These are phyloP conservation scores for Denticeps clupeoides DNA, from an alignment of 2,797 vertebrate species.

Conservation along the genomic window DNA sequence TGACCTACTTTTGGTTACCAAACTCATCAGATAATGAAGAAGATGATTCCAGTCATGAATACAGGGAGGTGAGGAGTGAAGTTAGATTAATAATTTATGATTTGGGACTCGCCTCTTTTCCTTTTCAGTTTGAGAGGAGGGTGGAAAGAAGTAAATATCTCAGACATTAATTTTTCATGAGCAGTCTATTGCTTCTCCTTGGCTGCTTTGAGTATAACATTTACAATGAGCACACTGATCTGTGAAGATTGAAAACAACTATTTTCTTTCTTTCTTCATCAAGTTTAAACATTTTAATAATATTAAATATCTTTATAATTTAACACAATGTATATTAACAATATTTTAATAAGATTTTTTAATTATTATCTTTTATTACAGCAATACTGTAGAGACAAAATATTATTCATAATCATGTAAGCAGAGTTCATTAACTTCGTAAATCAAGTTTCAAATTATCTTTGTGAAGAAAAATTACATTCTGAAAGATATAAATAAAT, in stretches of 20 bases:
- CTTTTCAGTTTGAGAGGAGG: slow-evolving; percentile 21
- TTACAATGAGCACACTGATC: neutral
- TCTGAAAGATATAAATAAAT: too few relatives aligned
- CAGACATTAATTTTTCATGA: slow-evolving; percentile 35
- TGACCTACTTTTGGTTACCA: slow-evolving; percentile 24
- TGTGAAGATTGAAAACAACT: neutral
- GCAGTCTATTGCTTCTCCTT: slow-evolving; percentile 20
- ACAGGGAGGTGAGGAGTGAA: slow-evolving; percentile 19
- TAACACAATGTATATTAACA: too few relatives aligned
- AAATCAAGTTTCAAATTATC: too few relatives aligned
- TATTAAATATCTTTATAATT: too few relatives aligned
- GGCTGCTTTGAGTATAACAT: slow-evolving; percentile 2
- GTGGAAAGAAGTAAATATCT: slow-evolving; percentile 32
- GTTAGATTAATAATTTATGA: slow-evolving; percentile 35
- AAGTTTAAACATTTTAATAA: neutral
- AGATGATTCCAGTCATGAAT: slow-evolving; percentile 21
- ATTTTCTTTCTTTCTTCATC: neutral
- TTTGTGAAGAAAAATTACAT: too few relatives aligned
- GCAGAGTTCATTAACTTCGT: too few relatives aligned
- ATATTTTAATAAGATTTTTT: too few relatives aligned
- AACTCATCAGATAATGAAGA: slow-evolving; percentile 17
- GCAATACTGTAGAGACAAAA: too few relatives aligned
- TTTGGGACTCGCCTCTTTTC: slow-evolving; percentile 28
- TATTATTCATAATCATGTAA: too few relatives aligned
- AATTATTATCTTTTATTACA: too few relatives aligned